phyloP scores from a whole-genome alignment of 2,888 invertebrate species.

The Dynastes grantii region DNA sequence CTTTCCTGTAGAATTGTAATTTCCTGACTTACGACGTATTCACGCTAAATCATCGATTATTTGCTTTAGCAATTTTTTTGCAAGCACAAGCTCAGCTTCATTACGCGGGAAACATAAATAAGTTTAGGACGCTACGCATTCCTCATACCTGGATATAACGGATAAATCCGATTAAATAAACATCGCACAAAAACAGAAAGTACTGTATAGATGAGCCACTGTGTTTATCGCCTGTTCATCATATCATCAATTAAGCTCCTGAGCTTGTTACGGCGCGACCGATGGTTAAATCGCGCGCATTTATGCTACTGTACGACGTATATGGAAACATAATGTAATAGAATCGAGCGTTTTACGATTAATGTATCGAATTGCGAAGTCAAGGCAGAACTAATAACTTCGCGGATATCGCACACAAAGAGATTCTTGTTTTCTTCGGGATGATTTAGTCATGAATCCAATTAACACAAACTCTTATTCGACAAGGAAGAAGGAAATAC shows the following conservation, averaged over 20 bases:
- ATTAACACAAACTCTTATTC: conserved; percentile 2
- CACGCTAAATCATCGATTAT: too few species aligned
- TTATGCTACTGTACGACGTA: conserved; percentile 6
- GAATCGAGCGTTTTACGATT: conserved; percentile 39
- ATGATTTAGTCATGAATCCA: not conserved
- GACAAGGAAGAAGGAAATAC: too few species aligned
- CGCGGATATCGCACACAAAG: conserved; percentile 5
- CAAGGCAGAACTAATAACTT: conserved; percentile 34
- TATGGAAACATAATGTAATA: conserved; percentile 20
- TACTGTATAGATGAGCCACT: conserved; percentile 15
- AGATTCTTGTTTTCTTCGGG: conserved; percentile 19
- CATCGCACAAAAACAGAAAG: not conserved
- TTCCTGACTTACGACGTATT: too few species aligned
- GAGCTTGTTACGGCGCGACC: not conserved
- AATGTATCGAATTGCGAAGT: conserved; percentile 33
- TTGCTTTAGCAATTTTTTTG: too few species aligned
- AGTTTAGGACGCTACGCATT: too few species aligned
- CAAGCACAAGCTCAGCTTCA: too few species aligned
- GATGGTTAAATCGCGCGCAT: not conserved
- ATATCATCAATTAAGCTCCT: conserved; percentile 29
- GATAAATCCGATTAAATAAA: not conserved
- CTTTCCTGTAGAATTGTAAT: too few species aligned
- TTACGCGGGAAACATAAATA: too few species aligned
- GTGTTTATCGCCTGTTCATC: conserved; percentile 2
- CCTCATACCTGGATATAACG: too few species aligned